These are phyloP conservation scores for Dryadula phaetusa DNA, from an alignment of 2,888 invertebrate genomes.

Conservation along the genomic window DNA sequence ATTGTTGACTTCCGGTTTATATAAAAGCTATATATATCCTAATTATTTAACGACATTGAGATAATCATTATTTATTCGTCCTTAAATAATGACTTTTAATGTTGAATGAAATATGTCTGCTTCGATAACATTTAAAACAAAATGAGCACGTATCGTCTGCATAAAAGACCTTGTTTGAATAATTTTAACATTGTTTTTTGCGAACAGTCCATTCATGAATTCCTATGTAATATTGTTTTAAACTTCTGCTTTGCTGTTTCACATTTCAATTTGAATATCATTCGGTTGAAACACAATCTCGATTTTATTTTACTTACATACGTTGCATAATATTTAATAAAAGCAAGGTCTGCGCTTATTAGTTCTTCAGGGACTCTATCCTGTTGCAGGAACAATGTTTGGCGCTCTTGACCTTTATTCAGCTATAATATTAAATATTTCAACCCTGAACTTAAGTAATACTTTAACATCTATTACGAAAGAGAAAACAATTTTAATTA, in stretches of 20 bases:
- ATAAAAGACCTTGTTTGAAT: conserved; percentile 24
- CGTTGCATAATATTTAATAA: conserved; percentile 36
- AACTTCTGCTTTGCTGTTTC: conserved; percentile 14
- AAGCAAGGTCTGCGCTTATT: conserved; percentile 38
- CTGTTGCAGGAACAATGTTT: conserved; percentile 33
- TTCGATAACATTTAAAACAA: not conserved
- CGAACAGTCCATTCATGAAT: conserved; percentile 24
- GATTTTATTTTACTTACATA: conserved; percentile 27
- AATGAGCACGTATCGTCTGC: not conserved
- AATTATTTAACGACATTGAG: conserved; percentile 2
- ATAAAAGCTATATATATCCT: not conserved
- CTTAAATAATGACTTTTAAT: not conserved
- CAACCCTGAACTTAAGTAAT: conserved; percentile 7
- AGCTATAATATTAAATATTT: conserved; percentile 23
- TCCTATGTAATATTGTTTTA: conserved; percentile 4
- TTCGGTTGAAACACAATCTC: conserved; percentile 4
- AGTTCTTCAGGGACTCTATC: conserved; percentile 29
- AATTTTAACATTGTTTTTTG: conserved; percentile 23
- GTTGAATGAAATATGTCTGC: conserved; percentile 9
- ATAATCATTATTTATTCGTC: not conserved
- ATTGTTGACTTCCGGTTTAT: not conserved
- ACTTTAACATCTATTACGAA: conserved; percentile 7
- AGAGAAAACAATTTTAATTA: not conserved
- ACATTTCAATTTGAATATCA: conserved; percentile 22
- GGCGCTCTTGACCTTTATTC: conserved; percentile 20